These are phyloP conservation scores for Gerris buenoi DNA, from an alignment of 1,140 invertebrate species.

Conservation along the genomic window DNA sequence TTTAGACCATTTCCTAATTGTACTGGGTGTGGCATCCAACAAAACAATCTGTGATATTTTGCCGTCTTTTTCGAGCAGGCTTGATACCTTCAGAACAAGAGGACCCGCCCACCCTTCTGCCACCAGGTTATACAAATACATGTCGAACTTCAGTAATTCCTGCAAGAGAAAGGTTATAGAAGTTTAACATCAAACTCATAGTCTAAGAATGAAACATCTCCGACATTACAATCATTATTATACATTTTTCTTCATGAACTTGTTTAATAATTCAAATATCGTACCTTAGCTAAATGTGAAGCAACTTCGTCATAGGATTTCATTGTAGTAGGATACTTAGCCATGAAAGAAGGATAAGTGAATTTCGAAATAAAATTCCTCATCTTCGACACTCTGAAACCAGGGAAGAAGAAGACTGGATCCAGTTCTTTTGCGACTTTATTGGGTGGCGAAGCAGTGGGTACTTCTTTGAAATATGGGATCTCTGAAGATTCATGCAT, in stretches of 20 bases:
- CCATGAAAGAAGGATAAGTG: not conserved
- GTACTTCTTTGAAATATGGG: not conserved
- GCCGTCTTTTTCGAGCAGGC: not conserved
- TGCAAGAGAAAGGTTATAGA: no score
- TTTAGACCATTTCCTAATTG: not conserved
- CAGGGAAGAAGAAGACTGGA: not conserved
- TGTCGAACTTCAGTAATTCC: no score
- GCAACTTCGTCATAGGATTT: not conserved
- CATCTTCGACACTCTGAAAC: not conserved
- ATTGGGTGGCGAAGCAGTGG: not conserved
- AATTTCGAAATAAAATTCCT: not conserved
- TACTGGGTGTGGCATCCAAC: not conserved
- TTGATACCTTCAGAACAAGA: not conserved
- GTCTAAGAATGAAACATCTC: no score
- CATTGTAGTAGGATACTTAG: not conserved
- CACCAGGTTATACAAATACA: no score
- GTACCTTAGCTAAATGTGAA: not conserved
- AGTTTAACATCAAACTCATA: no score
- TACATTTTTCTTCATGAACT: no score
- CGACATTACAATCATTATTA: no score
- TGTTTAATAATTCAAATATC: no score
- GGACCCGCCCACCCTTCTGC: not conserved
- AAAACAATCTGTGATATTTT: not conserved
- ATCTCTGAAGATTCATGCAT: not conserved
- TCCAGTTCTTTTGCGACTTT: not conserved